Base-by-base conservation (phyloP, 2,113 vertebrate species). In the Trachemys scripta region DNA sequence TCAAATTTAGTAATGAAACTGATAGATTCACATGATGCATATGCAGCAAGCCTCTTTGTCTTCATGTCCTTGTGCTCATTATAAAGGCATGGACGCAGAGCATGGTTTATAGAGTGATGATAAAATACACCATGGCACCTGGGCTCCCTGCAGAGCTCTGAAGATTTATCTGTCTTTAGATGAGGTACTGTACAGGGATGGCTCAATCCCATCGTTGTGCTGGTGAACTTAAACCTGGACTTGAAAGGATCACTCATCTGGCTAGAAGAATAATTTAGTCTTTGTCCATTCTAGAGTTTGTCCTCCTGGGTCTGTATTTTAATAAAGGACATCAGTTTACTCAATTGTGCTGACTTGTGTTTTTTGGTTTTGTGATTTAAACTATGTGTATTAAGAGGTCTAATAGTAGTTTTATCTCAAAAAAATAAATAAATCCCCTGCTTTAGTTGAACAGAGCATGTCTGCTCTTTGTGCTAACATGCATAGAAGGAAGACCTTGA, bases 101-200 rank as follows among this genome's bases (percentile, higher is more conserved):
- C 92, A 94, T 96, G 92, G 95, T 98, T 98, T 98, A 97, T 96
- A 97, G 95, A 97, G 94, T 95, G 94, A 97, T 97, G 97, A 97
- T 97, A 98, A 97, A 97, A 97, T 96, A 96, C 65, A 97, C 94
- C 92, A 93, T 96, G 96, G 96, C 96, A 97, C 97, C 94, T 97
- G 95, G 95, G 87, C 85, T 98, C 93, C 96, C 96, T 97, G 95
- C 93, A 94, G 96, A 97, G 94, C 93, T 96, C 90, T 93, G 85
- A 98, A 97, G 96, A 98, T 97, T 98, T 97, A 98, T 98, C 93
- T 96, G 75, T 97, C 94, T 97, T 96, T 92, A 97, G 93, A 97
- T 97, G 93, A 98, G 80, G 93, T 91, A 88, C 94, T 91, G 82
- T 91, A 91, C 56, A 95, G 82, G 89, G 78, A 90, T 81, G 42